phyloP scores from a whole-genome alignment of 1,140 invertebrate genomes.

The Octopus sinensis region DNA sequence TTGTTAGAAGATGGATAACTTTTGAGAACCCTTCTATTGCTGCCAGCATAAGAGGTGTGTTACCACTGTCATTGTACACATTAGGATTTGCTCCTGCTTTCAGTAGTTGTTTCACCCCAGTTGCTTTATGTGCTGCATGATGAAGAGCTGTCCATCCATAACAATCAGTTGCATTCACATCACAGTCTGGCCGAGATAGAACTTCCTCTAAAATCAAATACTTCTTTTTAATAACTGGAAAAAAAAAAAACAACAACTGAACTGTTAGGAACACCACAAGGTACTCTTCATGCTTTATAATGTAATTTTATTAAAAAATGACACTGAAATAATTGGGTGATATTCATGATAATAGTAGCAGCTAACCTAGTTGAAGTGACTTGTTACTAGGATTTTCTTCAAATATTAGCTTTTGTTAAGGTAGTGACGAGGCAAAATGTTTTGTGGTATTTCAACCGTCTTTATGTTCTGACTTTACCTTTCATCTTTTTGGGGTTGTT shows the following conservation, averaged over 20 bases:
- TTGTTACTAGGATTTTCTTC: too few relatives aligned
- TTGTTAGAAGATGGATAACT: conserved; percentile 35
- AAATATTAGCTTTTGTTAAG: too few relatives aligned
- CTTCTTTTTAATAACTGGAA: conserved; percentile 20
- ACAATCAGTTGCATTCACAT: conserved; percentile 36
- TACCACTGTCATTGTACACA: conserved; percentile 39
- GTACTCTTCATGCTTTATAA: too few relatives aligned
- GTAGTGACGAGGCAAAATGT: too few relatives aligned
- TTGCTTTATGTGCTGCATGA: conserved; percentile 40
- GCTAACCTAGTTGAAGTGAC: too few relatives aligned
- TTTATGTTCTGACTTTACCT: too few relatives aligned
- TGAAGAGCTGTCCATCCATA: conserved; percentile 48
- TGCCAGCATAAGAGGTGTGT: conserved; percentile 46
- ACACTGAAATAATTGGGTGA: too few relatives aligned
- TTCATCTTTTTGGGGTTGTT: too few relatives aligned
- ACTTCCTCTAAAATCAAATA: conserved; percentile 33
- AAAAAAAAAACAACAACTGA: neutral
- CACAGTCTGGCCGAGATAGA: conserved; percentile 27
- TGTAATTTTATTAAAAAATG: too few relatives aligned
- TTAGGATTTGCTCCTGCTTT: conserved; percentile 43
- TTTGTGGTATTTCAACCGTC: too few relatives aligned
- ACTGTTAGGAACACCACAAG: too few relatives aligned
- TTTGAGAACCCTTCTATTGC: conserved; percentile 48
- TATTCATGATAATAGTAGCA: too few relatives aligned
- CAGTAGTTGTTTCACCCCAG: conserved; percentile 39